phyloP scores from a whole-genome alignment of 2,113 vertebrate genomes.

The Scomber japonicus region DNA sequence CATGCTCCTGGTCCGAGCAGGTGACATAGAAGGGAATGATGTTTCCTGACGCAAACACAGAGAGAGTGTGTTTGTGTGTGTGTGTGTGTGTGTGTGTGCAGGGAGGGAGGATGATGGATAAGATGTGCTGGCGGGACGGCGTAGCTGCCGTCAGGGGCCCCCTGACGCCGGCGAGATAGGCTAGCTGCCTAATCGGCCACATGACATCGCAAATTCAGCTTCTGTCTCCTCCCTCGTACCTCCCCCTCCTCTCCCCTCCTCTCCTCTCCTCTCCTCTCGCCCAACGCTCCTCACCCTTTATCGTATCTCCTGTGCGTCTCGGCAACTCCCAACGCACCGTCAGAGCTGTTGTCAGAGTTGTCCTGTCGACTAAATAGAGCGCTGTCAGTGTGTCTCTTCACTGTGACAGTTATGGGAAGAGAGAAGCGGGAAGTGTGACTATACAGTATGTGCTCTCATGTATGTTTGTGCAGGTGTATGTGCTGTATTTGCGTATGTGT shows the following conservation, averaged over 20 bases:
- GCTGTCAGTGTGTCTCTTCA: constrained; percentile 51
- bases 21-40: constrained; percentile 95
- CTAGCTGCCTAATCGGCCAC: constrained; percentile 89
- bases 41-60: constrained; percentile 89
- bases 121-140: constrained; percentile 77
- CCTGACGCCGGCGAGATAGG: constrained; percentile 85
- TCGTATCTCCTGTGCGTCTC: constrained; percentile 31
- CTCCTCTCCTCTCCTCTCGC: constrained; percentile 8
- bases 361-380: constrained; percentile 62
- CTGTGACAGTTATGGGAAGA: constrained; percentile 34
- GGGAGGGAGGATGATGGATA: constrained; percentile 76
- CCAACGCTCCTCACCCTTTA: constrained; percentile 42
- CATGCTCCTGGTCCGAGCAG: constrained; percentile 92
- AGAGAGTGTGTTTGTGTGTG: constrained; percentile 74
- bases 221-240: constrained; percentile 5
- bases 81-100: constrained; percentile 64
- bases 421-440: constrained; percentile 20
- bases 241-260: no score
- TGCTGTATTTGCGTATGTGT: neutral
- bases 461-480: neutral
- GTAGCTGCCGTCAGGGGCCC: constrained; percentile 68
- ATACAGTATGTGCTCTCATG: neutral
- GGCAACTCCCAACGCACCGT: constrained; percentile 37
- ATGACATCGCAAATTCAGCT: constrained; percentile 85
- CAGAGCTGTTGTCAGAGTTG: constrained; percentile 60